Conservation (phyloP, 2,797 vertebrate genomes). For the Ispidina lecontei region DNA sequence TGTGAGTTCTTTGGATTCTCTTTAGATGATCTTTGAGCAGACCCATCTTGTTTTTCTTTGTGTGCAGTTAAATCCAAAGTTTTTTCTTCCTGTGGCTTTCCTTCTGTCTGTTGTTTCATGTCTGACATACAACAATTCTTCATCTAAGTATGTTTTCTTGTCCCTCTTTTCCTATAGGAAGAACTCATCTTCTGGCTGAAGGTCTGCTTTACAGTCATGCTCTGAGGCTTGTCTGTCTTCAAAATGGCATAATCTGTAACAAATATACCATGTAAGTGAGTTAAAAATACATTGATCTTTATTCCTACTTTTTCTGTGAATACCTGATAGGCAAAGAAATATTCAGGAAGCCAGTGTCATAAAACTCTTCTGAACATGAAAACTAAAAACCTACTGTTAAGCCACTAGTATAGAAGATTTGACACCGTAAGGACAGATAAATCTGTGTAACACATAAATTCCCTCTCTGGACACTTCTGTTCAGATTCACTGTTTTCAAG, state of each 20-base stretch:
- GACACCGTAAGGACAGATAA: conserved; percentile 7
- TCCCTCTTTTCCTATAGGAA: not conserved
- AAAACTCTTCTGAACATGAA: not conserved
- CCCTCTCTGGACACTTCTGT: not conserved
- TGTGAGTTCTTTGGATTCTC: not conserved
- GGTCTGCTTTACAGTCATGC: not conserved
- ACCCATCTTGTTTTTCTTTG: not conserved
- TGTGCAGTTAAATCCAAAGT: not conserved
- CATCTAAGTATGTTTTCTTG: not conserved
- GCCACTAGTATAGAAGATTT: not conserved
- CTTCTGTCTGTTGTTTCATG: not conserved
- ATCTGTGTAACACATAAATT: not conserved
- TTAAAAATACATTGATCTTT: conserved; percentile 48
- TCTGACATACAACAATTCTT: not conserved
- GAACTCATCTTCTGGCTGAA: not conserved
- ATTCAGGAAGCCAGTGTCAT: not conserved
- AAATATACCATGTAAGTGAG: conserved; percentile 42
- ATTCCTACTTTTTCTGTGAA: not conserved
- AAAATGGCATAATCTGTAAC: conserved; percentile 21
- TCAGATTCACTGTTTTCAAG: conserved; percentile 25
- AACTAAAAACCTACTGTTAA: not conserved
- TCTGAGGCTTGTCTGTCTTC: not conserved
- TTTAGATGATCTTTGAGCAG: not conserved
- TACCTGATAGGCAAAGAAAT: conserved; percentile 5
- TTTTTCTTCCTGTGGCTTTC: not conserved